phyloP scores from a whole-genome alignment of 2,113 vertebrate species.

The Hylia prasina region DNA sequence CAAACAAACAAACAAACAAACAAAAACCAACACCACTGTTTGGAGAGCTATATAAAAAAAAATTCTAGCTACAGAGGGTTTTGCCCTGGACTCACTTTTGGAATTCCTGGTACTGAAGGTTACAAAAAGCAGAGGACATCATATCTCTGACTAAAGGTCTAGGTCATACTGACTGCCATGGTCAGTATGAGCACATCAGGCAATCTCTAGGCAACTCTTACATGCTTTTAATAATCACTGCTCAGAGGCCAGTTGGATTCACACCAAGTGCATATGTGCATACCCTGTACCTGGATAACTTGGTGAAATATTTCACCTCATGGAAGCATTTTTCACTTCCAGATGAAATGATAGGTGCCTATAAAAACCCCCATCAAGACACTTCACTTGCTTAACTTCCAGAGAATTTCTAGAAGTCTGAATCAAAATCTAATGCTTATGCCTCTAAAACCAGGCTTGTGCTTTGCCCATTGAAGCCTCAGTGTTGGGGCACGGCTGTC shows the following conservation, averaged over 20 bases:
- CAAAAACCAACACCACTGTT: not conserved
- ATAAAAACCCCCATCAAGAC: not conserved
- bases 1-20: too few species aligned
- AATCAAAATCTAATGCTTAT: fast-evolving
- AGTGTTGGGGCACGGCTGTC: not conserved
- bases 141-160: not conserved
- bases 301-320: not conserved
- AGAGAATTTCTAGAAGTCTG: not conserved
- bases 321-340: not conserved
- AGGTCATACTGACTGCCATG: not conserved
- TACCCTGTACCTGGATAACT: not conserved
- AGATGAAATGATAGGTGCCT: not conserved
- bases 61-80: not conserved
- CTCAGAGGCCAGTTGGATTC: not conserved
- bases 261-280: not conserved
- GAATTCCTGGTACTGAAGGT: not conserved
- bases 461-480: not conserved
- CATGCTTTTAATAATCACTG: not conserved
- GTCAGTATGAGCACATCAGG: not conserved
- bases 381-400: not conserved
- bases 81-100: not conserved
- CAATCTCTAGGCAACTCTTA: not conserved
- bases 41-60: not conserved
- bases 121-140: not conserved
- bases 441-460: not conserved